Conservation (phyloP, 1,140 invertebrate species). For the Lineus longissimus region DNA sequence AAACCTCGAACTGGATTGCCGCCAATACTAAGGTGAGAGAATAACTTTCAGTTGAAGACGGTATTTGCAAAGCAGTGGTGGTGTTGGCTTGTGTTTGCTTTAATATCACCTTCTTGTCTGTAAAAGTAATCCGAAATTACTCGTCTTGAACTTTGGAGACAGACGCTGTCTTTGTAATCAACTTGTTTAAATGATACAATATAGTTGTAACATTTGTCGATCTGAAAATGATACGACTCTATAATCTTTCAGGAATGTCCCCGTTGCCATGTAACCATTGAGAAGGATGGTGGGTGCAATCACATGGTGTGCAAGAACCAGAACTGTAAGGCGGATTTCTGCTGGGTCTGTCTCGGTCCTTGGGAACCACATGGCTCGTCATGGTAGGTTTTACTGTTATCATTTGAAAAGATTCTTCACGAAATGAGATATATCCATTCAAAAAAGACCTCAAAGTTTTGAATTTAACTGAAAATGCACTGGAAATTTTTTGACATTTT, state of each 20-base stretch:
- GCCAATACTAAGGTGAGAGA: constrained; percentile 87
- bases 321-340: constrained; percentile 96
- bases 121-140: not conserved
- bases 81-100: not conserved
- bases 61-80: not conserved
- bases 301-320: constrained; percentile 99
- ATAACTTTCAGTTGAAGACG: not conserved
- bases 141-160: no score
- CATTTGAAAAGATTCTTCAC: constrained; percentile 1
- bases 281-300: constrained; percentile 92
- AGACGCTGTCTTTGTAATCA: no score
- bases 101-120: not conserved
- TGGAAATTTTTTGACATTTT: no score
- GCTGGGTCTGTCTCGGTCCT: constrained; percentile 97
- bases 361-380: constrained; percentile 98
- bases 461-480: not conserved
- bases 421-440: not conserved
- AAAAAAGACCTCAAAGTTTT: not conserved
- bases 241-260: constrained; percentile 75
- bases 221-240: not conserved
- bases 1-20: constrained; percentile 99
- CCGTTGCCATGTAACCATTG: constrained; percentile 94
- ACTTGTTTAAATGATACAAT: no score
- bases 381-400: constrained; percentile 63
- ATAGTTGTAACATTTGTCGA: not conserved